Conservation (phyloP, 2,888 invertebrate species). For the Aelia acuminata region DNA sequence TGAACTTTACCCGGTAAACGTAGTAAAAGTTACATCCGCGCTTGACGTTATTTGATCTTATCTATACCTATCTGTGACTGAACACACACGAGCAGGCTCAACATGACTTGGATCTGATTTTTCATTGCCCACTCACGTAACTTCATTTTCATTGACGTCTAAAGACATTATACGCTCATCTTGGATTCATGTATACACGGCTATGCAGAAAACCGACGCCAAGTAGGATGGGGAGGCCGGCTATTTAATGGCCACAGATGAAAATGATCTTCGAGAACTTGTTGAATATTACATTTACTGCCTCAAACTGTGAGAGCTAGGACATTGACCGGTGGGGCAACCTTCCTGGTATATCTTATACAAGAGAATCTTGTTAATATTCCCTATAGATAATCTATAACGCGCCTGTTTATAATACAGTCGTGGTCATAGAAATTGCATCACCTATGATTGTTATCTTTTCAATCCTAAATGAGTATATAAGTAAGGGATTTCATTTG, state of each 20-base stretch:
- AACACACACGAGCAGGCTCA: not conserved
- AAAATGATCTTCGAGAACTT: not conserved
- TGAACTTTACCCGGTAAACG: no score
- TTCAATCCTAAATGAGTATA: no score
- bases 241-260: not conserved
- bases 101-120: not conserved
- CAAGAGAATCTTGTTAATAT: no score
- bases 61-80: not conserved
- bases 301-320: not conserved
- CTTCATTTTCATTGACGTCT: constrained; percentile 11
- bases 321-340: not conserved
- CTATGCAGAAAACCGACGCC: not conserved
- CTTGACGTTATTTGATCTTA: no score
- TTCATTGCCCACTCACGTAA: not conserved
- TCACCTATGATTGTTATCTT: no score
- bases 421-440: no score
- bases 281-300: constrained; percentile 2
- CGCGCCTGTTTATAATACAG: no score
- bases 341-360: not conserved
- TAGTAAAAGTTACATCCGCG: no score
- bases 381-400: no score
- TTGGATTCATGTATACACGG: not conserved
- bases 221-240: not conserved
- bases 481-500: no score
- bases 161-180: not conserved